Percentiles rank a stretch among this genome's conserved stretches.
These are phyloP conservation scores for Adelosebastes latens DNA, from an alignment of 2,797 vertebrate genomes.

Conservation along the genomic window DNA sequence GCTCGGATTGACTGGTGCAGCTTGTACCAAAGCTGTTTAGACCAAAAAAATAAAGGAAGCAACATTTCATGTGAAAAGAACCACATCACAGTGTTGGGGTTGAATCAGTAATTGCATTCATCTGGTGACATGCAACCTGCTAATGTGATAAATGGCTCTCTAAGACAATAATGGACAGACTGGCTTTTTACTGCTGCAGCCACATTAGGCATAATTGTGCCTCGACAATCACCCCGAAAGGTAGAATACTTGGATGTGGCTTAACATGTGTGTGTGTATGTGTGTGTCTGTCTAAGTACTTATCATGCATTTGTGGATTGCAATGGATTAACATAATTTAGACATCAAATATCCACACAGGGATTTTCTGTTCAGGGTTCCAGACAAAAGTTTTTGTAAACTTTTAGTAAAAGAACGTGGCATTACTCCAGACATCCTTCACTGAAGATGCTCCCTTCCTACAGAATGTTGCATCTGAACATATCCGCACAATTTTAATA, in stretches of 20 bases:
- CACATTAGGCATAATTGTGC: conserved; percentile 31
- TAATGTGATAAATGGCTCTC: conserved; percentile 50
- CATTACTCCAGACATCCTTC: neutral
- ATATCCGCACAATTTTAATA: neutral
- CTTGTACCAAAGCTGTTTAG: neutral
- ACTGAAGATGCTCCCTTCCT: neutral
- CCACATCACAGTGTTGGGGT: conserved; percentile 4
- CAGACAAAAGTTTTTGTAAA: neutral
- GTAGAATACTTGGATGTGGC: conserved; percentile 1
- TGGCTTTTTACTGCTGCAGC: conserved; percentile 28
- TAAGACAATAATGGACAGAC: conserved; percentile 44
- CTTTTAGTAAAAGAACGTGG: neutral
- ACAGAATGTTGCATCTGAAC: neutral
- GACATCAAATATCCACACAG: neutral
- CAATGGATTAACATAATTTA: neutral
- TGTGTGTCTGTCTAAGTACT: neutral
- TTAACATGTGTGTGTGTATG: neutral
- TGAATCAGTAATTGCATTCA: conserved; percentile 45
- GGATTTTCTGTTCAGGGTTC: neutral
- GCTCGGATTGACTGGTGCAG: neutral
- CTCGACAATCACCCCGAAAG: conserved; percentile 5
- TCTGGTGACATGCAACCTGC: conserved; percentile 42
- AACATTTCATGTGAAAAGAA: conserved; percentile 2
- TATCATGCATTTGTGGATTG: neutral
- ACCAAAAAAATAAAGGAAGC: neutral